These are phyloP conservation scores for Drosophila biarmipes DNA, from an alignment of 1,140 invertebrate species.

Conservation along the genomic window DNA sequence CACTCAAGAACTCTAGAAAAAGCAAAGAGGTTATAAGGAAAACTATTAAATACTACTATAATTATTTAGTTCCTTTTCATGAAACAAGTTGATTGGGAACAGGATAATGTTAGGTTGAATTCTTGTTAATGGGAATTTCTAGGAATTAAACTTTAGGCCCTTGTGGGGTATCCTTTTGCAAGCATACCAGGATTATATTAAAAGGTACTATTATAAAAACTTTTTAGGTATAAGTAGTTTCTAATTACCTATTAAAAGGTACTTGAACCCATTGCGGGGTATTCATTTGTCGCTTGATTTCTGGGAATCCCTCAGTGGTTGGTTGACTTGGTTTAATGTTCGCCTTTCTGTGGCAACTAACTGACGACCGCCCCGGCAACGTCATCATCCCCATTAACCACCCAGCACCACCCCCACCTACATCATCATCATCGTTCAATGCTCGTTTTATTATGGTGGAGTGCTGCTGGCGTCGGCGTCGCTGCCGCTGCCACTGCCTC, in stretches of 20 bases:
- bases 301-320: slow-evolving; percentile 20
- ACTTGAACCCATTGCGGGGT: background rate
- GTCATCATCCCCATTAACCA: slow-evolving; percentile 41
- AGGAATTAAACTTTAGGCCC: background rate
- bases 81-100: too few species aligned
- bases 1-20: too few species aligned
- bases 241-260: too few species aligned
- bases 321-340: slow-evolving; percentile 65
- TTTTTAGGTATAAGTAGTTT: too few species aligned
- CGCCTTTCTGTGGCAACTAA: slow-evolving; percentile 64
- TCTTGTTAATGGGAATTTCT: background rate
- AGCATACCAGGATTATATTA: too few species aligned
- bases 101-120: background rate
- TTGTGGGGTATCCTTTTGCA: slow-evolving; percentile 12
- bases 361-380: slow-evolving; percentile 53
- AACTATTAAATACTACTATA: too few species aligned
- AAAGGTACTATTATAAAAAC: too few species aligned
- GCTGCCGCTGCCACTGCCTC: background rate
- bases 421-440: slow-evolving; percentile 38
- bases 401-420: slow-evolving; percentile 2
- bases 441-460: slow-evolving; percentile 59
- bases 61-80: too few species aligned
- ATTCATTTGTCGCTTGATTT: background rate
- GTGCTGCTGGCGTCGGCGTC: slow-evolving; percentile 41
- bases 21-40: too few species aligned